Evolutionary conservation across 2,888 invertebrate genomes (phyloP).

Genomic region (Diplolepis rosae): DNA sequence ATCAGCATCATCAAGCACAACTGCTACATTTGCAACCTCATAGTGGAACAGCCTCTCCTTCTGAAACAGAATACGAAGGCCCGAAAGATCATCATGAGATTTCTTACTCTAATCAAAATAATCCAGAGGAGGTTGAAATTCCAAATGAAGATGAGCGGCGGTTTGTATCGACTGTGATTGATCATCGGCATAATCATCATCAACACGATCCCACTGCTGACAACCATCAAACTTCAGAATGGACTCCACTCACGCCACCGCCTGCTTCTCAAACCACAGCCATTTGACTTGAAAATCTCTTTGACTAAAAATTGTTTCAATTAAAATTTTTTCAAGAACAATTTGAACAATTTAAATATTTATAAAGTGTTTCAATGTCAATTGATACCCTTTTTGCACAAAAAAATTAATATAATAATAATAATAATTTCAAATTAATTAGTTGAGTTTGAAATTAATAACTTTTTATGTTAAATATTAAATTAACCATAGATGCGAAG

Average conservation of each 20-base stretch:
- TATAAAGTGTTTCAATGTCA: too few relatives aligned
- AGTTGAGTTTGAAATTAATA: too few relatives aligned
- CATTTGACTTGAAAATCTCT: conserved; percentile 58
- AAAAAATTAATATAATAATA: too few relatives aligned
- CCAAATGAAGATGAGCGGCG: conserved; percentile 60
- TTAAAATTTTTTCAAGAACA: too few relatives aligned
- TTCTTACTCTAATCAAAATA: conserved; percentile 51
- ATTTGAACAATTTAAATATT: too few relatives aligned
- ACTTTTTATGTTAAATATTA: too few relatives aligned
- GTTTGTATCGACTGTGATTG: conserved; percentile 61
- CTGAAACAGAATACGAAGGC: conserved; percentile 51
- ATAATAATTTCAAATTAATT: too few relatives aligned
- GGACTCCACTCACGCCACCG: conserved; percentile 62
- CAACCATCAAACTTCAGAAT: conserved; percentile 44
- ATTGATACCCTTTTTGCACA: too few relatives aligned
- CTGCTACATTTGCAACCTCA: conserved; percentile 61
- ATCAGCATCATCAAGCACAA: conserved; percentile 59
- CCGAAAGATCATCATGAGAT: conserved; percentile 62
- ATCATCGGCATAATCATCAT: conserved; percentile 58
- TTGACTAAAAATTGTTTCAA: too few relatives aligned
- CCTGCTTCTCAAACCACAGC: conserved; percentile 69
- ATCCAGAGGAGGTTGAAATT: conserved; percentile 48
- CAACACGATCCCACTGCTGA: conserved; percentile 51
- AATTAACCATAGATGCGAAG: too few relatives aligned
- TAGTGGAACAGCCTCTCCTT: conserved; percentile 49